These are phyloP conservation scores for Tyria jacobaeae DNA, from an alignment of 2,888 invertebrate species.

Conservation along the genomic window DNA sequence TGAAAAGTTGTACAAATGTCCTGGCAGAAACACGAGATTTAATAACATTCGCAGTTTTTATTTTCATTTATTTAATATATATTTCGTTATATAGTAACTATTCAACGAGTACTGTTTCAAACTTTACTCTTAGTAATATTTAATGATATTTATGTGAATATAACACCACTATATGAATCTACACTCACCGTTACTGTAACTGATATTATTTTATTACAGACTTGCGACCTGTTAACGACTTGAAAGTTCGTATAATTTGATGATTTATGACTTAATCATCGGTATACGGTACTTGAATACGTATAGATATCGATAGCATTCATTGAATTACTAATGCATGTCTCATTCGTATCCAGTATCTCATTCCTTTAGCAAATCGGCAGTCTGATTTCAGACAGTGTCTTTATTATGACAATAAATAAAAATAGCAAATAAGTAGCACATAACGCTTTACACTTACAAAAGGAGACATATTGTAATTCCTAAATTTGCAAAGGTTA, in stretches of 20 bases:
- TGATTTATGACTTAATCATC: conserved; percentile 7
- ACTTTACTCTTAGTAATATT: background rate
- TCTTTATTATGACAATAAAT: too few relatives aligned
- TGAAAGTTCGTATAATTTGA: conserved; percentile 9
- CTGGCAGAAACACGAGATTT: background rate
- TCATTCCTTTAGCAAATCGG: too few relatives aligned
- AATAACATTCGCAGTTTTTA: background rate
- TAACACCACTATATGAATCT: background rate
- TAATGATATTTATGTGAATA: background rate
- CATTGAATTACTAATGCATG: background rate
- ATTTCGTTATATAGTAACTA: background rate
- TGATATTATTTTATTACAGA: conserved; percentile 3
- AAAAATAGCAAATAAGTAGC: too few relatives aligned
- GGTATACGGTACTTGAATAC: background rate
- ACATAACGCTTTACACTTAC: too few relatives aligned
- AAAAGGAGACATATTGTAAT: too few relatives aligned
- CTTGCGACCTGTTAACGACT: background rate
- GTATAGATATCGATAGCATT: background rate
- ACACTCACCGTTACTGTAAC: conserved; percentile 5
- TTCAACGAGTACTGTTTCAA: background rate
- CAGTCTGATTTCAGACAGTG: too few relatives aligned
- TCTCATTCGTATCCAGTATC: too few relatives aligned
- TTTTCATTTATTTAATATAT: background rate
- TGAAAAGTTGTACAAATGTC: background rate
- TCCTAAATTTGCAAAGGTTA: too few relatives aligned